Evolutionary conservation across 2,888 invertebrate genomes (phyloP), one percentile per base, ranked within the genome.

Genomic region (Stramonita haemastoma): DNA sequence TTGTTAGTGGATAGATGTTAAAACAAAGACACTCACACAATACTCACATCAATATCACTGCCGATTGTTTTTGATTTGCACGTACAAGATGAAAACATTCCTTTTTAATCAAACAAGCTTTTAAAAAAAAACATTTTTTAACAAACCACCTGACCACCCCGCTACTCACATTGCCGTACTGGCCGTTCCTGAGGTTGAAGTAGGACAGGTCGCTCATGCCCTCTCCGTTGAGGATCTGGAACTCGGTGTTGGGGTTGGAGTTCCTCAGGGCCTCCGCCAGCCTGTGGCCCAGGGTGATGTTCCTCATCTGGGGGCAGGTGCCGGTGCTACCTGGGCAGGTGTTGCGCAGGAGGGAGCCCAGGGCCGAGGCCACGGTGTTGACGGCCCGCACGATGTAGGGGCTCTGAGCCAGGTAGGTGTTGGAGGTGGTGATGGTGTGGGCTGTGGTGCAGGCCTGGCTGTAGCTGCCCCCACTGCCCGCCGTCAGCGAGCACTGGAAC

Each of bases 361-460:
- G 22, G 56, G 79, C 87, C 15, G 34, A 26, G 0, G 95, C 95
- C 60, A 95, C 90, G 0, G 95, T 93, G 89, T 95, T 94, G 0
- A 96, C 95, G 17, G 96, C 93, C 73, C 92, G 91, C 4, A 95
- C 93, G 8, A 93, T 90, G 87, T 93, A 94, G 1, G 92, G 91
- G 11, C 93, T 89, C 57, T 92, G 93, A 8, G 89, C 90, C 87
- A 29, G 91, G 89, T n/a, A 90, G 90, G 85, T 92, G 93, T 36
- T 0, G 92, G 92, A 1, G 92, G 92, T 8, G 90, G 84, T 8
- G 56, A 87, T 32, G 77, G 29, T n/a, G 32, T 81, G 87, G 19
- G 84, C 34, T 34, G 36, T 29, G 60, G 19, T 83, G 87, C 93
- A 94, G 15, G 90, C 88, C 1, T 86, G 87, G 2, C 90, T 57